A percentile compares a stretch with the other conserved stretches of the same genome.
These are phyloP conservation scores for Phenganax marumi DNA, from an alignment of 92 coral and sea anemone species.

Conservation along the genomic window DNA sequence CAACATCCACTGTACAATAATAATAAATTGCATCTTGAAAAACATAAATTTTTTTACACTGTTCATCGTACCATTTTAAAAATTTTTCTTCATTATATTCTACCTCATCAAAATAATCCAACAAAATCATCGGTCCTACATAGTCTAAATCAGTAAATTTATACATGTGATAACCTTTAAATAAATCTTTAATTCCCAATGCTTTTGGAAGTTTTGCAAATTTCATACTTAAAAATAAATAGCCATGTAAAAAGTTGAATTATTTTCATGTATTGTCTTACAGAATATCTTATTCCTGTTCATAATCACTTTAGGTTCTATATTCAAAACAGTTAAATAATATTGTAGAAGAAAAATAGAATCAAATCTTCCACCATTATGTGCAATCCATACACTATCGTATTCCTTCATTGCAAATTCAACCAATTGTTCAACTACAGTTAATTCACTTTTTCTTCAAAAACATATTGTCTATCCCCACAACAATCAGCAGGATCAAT, in stretches of 20 bases:
- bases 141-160: conserved; percentile 23
- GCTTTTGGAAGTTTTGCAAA: background rate
- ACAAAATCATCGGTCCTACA: conserved; percentile 12
- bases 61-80: conserved; percentile 22
- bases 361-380: conserved; percentile 32
- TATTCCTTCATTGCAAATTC: background rate
- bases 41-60: background rate
- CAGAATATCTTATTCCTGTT: background rate
- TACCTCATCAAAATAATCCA: background rate
- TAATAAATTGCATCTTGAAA: conserved; percentile 28
- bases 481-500: background rate
- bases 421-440: background rate
- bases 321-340: conserved; percentile 3
- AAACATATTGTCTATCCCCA: conserved; percentile 22
- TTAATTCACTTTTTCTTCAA: background rate
- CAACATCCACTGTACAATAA: conserved; percentile 32
- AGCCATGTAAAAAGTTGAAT: background rate
- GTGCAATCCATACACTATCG: conserved; percentile 33
- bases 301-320: conserved; percentile 12
- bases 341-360: conserved; percentile 9
- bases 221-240: conserved; percentile 21
- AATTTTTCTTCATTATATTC: background rate
- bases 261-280: background rate
- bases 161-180: conserved; percentile 22
- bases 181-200: conserved; percentile 3